phyloP scores from a whole-genome alignment of 2,888 invertebrate species.

The Candidula unifasciata region DNA sequence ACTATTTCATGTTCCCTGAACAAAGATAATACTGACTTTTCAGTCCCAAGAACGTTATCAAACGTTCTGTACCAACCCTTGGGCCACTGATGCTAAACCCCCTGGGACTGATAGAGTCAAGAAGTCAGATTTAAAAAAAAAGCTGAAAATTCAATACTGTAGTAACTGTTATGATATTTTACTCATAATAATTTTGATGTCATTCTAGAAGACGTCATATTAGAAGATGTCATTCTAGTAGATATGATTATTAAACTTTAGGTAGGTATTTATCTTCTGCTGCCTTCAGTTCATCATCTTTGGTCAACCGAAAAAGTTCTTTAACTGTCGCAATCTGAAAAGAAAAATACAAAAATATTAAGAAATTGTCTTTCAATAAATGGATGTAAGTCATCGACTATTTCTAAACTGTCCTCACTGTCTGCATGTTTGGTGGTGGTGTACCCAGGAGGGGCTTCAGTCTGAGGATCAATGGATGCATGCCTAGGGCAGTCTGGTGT shows the following conservation, averaged over 20 bases:
- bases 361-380: no score
- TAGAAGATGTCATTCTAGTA: background rate
- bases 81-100: no score
- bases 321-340: constrained; percentile 78
- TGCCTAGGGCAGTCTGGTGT: no score
- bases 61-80: no score
- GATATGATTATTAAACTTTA: constrained; percentile 35
- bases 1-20: background rate
- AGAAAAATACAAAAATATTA: constrained; percentile 12
- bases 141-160: background rate
- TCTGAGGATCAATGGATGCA: no score
- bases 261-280: constrained; percentile 79
- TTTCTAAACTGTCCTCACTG: no score
- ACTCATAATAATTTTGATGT: background rate
- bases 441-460: no score
- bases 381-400: no score
- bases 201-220: background rate
- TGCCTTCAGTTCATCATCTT: constrained; percentile 77
- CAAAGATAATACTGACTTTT: background rate
- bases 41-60: no score
- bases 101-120: no score
- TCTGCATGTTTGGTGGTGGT: no score
- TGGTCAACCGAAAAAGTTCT: constrained; percentile 78
- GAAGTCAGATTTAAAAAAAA: background rate
- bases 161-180: background rate